Evolutionary conservation across 2,797 vertebrate genomes (phyloP).

Genomic region (Jordanella pulchra): DNA sequence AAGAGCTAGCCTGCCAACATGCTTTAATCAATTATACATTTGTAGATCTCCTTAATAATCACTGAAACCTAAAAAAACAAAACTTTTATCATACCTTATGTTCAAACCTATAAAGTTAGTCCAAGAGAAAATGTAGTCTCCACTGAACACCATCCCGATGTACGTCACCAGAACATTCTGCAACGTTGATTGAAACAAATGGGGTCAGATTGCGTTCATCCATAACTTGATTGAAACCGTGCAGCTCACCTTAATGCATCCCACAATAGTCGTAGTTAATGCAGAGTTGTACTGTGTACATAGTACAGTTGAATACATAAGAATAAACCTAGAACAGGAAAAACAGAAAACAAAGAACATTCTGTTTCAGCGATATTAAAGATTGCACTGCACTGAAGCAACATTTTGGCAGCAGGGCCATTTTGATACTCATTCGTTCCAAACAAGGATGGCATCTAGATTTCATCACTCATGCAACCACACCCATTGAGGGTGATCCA

Average conservation of each 20-base stretch:
- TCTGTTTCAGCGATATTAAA: constrained; percentile 8
- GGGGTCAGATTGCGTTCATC: not conserved
- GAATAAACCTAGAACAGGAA: constrained; percentile 83
- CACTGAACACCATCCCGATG: constrained; percentile 97
- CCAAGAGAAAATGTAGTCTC: constrained; percentile 99
- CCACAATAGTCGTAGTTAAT: constrained; percentile 95
- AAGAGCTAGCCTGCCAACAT: too few species aligned
- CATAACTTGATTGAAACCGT: not conserved
- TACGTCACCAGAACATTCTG: constrained; percentile 98
- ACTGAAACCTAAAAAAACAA: not conserved
- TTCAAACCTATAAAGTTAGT: constrained; percentile 97
- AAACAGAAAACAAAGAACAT: not conserved
- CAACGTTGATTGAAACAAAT: not conserved
- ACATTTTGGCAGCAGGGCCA: not conserved
- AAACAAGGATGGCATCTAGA: not conserved
- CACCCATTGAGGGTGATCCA: constrained; percentile 4
- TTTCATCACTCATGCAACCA: constrained; percentile 3
- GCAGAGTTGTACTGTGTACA: constrained; percentile 98
- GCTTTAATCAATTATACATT: too few species aligned
- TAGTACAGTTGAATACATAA: constrained; percentile 96
- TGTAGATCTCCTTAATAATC: not conserved
- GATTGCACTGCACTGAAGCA: constrained; percentile 22
- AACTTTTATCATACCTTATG: constrained; percentile 85
- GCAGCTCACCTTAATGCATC: constrained; percentile 92
- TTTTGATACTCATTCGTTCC: constrained; percentile 1